These are phyloP conservation scores for Anguilla rostrata DNA, from an alignment of 2,113 vertebrate species.

Conservation along the genomic window DNA sequence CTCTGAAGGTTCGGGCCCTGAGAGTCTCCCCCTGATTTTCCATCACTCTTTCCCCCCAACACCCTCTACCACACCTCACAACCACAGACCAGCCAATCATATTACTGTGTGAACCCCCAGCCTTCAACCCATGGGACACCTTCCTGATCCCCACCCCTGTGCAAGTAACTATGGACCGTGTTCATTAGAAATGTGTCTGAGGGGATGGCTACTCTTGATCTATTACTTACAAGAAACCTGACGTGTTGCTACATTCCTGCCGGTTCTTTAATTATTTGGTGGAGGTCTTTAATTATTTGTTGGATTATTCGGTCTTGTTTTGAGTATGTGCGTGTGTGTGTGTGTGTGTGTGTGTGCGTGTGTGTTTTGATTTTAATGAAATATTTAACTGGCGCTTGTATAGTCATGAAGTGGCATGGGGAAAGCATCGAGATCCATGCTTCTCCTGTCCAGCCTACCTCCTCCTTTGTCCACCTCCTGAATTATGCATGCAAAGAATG, in stretches of 20 bases:
- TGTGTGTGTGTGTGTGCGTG: conserved; percentile 53
- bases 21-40: too few relatives aligned
- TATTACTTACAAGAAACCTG: conserved; percentile 67
- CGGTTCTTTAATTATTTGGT: conserved; percentile 74
- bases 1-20: too few relatives aligned
- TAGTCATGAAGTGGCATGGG: conserved; percentile 57
- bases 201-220: conserved; percentile 76
- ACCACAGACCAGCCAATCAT: neutral
- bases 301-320: conserved; percentile 16
- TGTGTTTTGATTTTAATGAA: conserved; percentile 68
- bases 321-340: conserved; percentile 55
- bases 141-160: conserved; percentile 47
- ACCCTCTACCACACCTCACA: neutral
- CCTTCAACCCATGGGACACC: conserved; percentile 21
- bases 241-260: conserved; percentile 63
- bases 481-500: neutral
- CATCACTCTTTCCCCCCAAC: neutral
- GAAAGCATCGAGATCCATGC: too few relatives aligned
- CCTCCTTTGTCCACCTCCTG: neutral
- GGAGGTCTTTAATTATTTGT: conserved; percentile 45
- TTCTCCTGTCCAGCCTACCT: neutral
- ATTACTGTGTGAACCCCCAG: neutral
- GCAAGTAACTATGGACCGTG: conserved; percentile 42
- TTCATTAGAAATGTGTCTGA: conserved; percentile 72
- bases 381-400: conserved; percentile 67